These are phyloP conservation scores for Pseudococcus viburni DNA, from an alignment of 2,888 invertebrate genomes.

Conservation along the genomic window DNA sequence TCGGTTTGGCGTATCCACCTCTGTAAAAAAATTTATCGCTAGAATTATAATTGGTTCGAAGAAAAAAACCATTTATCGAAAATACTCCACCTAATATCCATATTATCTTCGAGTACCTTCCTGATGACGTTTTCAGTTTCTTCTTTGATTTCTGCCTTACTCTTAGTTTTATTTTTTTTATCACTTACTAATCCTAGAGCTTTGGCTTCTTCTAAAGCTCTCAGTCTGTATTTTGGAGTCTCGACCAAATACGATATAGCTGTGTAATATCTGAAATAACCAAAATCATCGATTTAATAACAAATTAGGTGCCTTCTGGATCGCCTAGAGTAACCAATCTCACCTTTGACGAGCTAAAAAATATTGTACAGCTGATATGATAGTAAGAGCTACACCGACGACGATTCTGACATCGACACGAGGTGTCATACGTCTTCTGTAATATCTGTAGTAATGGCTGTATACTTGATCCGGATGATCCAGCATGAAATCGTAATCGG, in stretches of 20 bases:
- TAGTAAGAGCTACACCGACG: conserved; percentile 84
- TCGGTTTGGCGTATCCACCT: conserved; percentile 92
- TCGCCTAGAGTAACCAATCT: conserved; percentile 71
- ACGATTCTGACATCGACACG: conserved; percentile 93
- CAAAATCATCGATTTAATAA: background rate
- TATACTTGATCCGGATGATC: conserved; percentile 95
- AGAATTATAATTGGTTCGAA: background rate
- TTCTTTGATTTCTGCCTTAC: conserved; percentile 78
- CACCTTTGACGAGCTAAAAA: conserved; percentile 82
- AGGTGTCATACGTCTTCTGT: conserved; percentile 87
- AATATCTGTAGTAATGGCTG: conserved; percentile 92
- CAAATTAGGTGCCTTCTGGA: background rate
- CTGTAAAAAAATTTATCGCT: conserved; percentile 70
- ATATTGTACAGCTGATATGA: conserved; percentile 89
- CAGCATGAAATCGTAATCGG: conserved; percentile 95
- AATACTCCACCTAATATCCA: conserved; percentile 81
- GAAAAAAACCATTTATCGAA: background rate
- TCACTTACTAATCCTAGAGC: conserved; percentile 75
- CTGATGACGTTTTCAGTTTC: conserved; percentile 86
- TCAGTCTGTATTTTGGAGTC: conserved; percentile 88
- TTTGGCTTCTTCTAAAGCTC: conserved; percentile 78
- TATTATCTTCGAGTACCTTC: conserved; percentile 89
- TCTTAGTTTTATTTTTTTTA: conserved; percentile 73
- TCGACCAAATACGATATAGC: conserved; percentile 90
- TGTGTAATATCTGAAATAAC: conserved; percentile 76